phyloP scores from a whole-genome alignment of 2,888 invertebrate genomes.

The Sacculina carcini region DNA sequence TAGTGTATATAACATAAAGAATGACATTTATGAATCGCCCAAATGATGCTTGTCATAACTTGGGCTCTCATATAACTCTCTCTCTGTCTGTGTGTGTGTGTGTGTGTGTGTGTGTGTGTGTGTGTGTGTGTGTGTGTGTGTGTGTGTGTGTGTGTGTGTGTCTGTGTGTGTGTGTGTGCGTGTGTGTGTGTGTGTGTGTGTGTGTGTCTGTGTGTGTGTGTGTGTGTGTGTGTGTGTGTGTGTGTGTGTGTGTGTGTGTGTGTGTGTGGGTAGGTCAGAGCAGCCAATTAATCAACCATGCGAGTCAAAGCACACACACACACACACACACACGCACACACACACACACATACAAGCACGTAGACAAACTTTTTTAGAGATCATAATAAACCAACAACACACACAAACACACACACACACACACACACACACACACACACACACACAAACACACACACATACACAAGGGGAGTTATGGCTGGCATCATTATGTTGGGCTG shows the following conservation, averaged over 20 bases:
- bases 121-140: slow-evolving; percentile 5
- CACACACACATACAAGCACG: background rate
- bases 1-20: too few species aligned
- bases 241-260: background rate
- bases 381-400: too few species aligned
- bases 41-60: too few species aligned
- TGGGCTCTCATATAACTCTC: background rate
- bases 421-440: background rate
- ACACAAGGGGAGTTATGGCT: background rate
- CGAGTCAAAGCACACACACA: background rate
- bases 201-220: background rate
- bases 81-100: background rate
- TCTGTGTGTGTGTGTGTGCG: slow-evolving; percentile 5
- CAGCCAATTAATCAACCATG: background rate
- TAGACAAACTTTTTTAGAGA: too few species aligned
- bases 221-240: background rate
- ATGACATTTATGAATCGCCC: too few species aligned
- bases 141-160: slow-evolving; percentile 7
- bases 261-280: too few species aligned
- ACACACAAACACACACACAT: background rate
- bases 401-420: slow-evolving; percentile 1
- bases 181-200: background rate
- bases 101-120: background rate
- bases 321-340: background rate
- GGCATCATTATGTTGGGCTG: background rate